These are phyloP conservation scores for Zapornia atra DNA, from an alignment of 2,113 vertebrate genomes.

Conservation along the genomic window DNA sequence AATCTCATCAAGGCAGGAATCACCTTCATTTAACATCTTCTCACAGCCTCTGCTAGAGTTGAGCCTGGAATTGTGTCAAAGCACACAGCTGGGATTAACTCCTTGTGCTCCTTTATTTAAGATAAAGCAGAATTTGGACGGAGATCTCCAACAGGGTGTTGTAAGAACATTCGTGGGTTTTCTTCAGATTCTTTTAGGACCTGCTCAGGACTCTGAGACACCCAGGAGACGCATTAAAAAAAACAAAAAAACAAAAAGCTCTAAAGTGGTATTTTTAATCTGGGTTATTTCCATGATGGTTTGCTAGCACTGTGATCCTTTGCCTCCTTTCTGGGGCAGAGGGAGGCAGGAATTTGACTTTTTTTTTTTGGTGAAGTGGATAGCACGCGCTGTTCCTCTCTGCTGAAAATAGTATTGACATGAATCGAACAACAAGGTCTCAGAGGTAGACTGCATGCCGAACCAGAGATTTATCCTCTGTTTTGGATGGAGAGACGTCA, in stretches of 20 bases:
- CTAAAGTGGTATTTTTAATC: neutral
- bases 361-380: neutral
- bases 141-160: neutral
- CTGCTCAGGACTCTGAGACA: neutral
- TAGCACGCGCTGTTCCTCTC: neutral
- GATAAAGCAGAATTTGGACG: neutral
- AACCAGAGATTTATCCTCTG: neutral
- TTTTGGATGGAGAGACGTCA: neutral
- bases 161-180: neutral
- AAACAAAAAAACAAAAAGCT: too few species aligned
- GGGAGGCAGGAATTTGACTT: neutral
- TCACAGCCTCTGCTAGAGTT: neutral
- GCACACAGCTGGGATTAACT: conserved; percentile 19
- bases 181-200: neutral
- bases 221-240: neutral
- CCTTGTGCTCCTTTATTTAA: neutral
- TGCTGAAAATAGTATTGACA: neutral
- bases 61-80: neutral
- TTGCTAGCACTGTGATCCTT: neutral
- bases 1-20: conserved; percentile 27
- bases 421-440: neutral
- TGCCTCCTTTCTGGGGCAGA: neutral
- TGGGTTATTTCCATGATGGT: neutral
- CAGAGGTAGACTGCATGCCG: neutral
- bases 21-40: conserved; percentile 27